These are phyloP conservation scores for Cyphomyrmex costatus DNA, from an alignment of 1,140 invertebrate species.

Conservation along the genomic window DNA sequence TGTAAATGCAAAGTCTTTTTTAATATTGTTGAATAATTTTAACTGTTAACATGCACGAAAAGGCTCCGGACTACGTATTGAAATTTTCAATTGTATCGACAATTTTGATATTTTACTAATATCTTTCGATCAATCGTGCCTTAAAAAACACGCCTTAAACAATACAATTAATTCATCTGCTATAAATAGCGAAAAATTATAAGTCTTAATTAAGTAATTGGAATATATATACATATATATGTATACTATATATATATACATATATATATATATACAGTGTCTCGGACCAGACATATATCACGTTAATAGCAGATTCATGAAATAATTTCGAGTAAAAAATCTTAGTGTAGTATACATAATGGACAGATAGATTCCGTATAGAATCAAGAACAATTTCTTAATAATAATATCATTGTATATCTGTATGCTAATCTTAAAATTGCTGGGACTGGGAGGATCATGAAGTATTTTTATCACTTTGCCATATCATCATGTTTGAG, in stretches of 20 bases:
- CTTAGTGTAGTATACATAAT: no score
- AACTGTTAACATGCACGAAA: constrained; percentile 30
- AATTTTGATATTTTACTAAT: constrained; percentile 21
- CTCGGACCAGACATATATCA: no score
- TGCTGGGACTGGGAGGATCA: no score
- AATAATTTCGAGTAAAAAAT: no score
- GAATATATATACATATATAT: not conserved
- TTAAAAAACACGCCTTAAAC: constrained; percentile 9
- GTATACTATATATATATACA: not conserved
- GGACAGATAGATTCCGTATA: no score
- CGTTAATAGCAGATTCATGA: no score
- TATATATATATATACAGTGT: not conserved
- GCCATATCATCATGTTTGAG: no score
- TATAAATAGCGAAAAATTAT: constrained; percentile 5
- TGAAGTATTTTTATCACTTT: no score
- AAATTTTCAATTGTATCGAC: constrained; percentile 17
- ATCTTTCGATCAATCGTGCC: constrained; percentile 1
- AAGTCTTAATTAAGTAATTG: not conserved
- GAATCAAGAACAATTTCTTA: no score
- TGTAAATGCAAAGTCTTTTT: constrained; percentile 69
- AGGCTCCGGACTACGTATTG: not conserved
- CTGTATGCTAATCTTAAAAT: no score
- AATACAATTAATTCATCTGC: not conserved
- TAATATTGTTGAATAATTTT: constrained; percentile 30
- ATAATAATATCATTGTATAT: no score